Evolutionary conservation across 2,797 vertebrate species (phyloP), one percentile per base, ranked within the genome.

Genomic region (Acrocephalus scirpaceus): DNA sequence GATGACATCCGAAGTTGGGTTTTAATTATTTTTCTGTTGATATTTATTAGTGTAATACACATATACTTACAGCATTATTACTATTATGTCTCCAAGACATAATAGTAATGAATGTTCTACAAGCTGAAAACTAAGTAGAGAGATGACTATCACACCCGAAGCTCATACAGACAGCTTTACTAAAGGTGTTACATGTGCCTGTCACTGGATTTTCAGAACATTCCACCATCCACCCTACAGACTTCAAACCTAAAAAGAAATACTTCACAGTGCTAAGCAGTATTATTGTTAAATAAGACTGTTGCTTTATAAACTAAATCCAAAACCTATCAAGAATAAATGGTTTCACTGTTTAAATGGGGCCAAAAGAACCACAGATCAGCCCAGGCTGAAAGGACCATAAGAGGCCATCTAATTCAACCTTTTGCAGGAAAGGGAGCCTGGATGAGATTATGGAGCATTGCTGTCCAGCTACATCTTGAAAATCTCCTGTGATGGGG

Each of bases 361-460:
- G 11, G 12, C 26, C 48, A 82, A 38, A 26, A 54, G 47, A 77
- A 69, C 29, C 51, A 60, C 16, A 80, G 29, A 73, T 11, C 25
- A 80, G 29, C 11, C 12, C 20, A 60, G 40, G 14, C 11, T 40
- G 30, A 66, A 53, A 20, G 16, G 4, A 34, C 11, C 10, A 4
- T 20, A 45, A 66, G n/a, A 66, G 14, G 22, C 20, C 13, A 18
- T 40, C 25, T 67, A 38, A 38, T 74, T 51, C 61, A 53, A 34
- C 5, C 11, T 38, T 53, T 51, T 79, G n/a, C 15, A 47, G 58
- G 40, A 67, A 30, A 60, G 19, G n/a, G 23, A 80, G n/a, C 14
- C 17, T 34, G 19, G 17, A 30, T 53, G 40, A 73, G 15, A 57
- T 34, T 74, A 56, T 44, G 0, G 0, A 64, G 25, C 29, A 54